Conservation (phyloP, 2,888 invertebrate genomes). For the Linnaemya tessellans region DNA sequence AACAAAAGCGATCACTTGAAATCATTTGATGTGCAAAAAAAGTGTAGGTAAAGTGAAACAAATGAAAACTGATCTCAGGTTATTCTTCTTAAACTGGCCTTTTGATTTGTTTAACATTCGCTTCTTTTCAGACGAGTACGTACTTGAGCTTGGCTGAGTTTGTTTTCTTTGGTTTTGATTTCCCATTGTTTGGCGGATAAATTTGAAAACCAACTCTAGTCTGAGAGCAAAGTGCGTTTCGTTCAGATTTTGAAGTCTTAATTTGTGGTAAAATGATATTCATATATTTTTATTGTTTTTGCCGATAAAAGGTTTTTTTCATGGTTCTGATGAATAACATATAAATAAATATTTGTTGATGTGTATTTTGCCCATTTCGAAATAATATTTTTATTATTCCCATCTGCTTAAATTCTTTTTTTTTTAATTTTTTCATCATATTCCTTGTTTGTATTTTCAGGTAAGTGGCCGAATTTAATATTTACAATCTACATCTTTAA, state of each 20-base stretch:
- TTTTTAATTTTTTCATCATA: neutral
- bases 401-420: neutral
- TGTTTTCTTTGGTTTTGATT: constrained; percentile 42
- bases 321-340: neutral
- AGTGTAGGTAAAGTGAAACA: constrained; percentile 1
- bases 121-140: neutral
- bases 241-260: constrained; percentile 50
- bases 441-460: constrained; percentile 17
- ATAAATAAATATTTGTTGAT: constrained; percentile 17
- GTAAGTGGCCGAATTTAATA: constrained; percentile 14
- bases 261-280: constrained; percentile 55
- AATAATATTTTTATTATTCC: too few species aligned
- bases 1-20: constrained; percentile 64
- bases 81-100: constrained; percentile 40
- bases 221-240: constrained; percentile 53
- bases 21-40: constrained; percentile 48
- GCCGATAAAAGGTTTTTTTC: constrained; percentile 9
- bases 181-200: constrained; percentile 17
- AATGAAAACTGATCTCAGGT: constrained; percentile 60
- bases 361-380: neutral
- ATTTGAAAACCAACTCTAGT: constrained; percentile 36
- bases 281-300: constrained; percentile 2
- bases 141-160: constrained; percentile 42
- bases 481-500: neutral
- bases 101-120: constrained; percentile 37